phyloP scores from a whole-genome alignment of 2,888 invertebrate species.

The Busseola fusca region DNA sequence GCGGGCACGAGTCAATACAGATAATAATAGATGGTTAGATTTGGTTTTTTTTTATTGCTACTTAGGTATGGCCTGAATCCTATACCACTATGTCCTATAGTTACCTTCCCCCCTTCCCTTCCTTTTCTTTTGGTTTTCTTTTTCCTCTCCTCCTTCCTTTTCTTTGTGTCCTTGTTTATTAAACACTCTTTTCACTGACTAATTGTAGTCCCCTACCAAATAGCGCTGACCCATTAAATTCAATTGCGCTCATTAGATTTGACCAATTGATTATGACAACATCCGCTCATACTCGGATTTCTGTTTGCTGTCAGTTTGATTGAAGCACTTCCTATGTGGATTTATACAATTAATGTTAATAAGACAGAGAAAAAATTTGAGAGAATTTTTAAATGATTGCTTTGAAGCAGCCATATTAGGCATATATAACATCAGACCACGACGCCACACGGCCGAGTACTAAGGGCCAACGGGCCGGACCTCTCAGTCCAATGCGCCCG shows the following conservation, averaged over 20 bases:
- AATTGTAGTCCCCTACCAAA: constrained; percentile 72
- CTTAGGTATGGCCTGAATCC: neutral
- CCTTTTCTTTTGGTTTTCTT: no score
- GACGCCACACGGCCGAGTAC: no score
- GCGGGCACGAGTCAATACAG: no score
- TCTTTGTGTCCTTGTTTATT: neutral
- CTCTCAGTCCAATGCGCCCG: no score
- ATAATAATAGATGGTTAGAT: no score
- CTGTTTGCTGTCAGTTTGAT: constrained; percentile 37
- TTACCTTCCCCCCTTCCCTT: no score
- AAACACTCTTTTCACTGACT: constrained; percentile 70
- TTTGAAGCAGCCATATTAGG: no score
- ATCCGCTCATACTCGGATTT: constrained; percentile 72
- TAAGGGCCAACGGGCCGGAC: no score
- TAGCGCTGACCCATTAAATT: constrained; percentile 68
- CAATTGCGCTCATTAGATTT: constrained; percentile 83
- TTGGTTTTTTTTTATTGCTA: no score
- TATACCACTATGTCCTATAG: neutral
- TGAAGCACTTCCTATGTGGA: constrained; percentile 37
- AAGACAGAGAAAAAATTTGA: neutral
- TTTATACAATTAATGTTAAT: constrained; percentile 19
- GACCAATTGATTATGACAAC: constrained; percentile 79
- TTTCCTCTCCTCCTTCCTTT: no score
- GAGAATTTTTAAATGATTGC: neutral
- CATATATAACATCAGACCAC: no score